Percentiles rank a stretch among this genome's conserved stretches.
phyloP scores from a whole-genome alignment of 2,113 vertebrate species.

The pig (Sus scrofa) region T2T-Sscrofa CM000828.6:58856001-58856500 shows the following conservation, averaged over 20 bases:
- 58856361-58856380: background rate
- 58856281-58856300: background rate
- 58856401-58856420: background rate
- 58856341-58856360: no score
- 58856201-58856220: background rate
- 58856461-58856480: background rate
- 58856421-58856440: background rate
- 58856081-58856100: constrained; percentile 21
- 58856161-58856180: background rate
- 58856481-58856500: background rate
- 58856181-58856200: constrained; percentile 49
- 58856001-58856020: background rate
- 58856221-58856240: constrained; percentile 53
- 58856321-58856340: background rate
- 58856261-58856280: background rate
- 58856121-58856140: constrained; percentile 12
- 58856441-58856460: no score
- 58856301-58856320: background rate
- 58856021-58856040: background rate
- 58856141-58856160: constrained; percentile 39
- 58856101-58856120: constrained; percentile 27
- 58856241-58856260: constrained; percentile 44
- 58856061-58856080: background rate
- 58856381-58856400: background rate
- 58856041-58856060: background rate